Evolutionary conservation across 2,113 vertebrate species (phyloP).

Genomic region (Carettochelys insculpta): DNA sequence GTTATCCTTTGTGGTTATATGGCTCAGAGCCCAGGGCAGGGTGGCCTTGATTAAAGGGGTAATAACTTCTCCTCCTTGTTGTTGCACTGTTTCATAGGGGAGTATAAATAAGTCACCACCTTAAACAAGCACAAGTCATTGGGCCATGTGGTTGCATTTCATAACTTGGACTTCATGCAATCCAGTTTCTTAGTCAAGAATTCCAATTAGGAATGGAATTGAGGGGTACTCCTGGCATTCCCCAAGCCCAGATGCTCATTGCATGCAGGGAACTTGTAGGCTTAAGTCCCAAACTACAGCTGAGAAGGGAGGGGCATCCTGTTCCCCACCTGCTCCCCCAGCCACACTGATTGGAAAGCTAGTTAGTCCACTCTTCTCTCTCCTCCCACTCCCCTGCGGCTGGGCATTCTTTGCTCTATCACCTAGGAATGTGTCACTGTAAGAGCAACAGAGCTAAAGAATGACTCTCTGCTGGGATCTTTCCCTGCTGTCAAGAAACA

Average conservation of each 20-base stretch:
- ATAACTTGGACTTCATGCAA: neutral
- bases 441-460: too few species aligned
- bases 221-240: neutral
- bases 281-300: neutral
- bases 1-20: neutral
- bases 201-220: neutral
- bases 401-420: too few species aligned
- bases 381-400: too few species aligned
- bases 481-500: too few species aligned
- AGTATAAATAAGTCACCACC: neutral
- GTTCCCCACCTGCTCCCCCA: too few species aligned
- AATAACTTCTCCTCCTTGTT: neutral
- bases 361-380: too few species aligned
- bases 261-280: neutral
- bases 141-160: neutral
- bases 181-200: neutral
- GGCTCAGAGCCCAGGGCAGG: neutral
- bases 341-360: too few species aligned
- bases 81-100: neutral
- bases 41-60: neutral
- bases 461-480: too few species aligned
- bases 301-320: rapidly evolving
- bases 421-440: too few species aligned
- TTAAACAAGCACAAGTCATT: rapidly evolving
- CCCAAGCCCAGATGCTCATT: neutral